Evolutionary conservation across 2,888 invertebrate species (phyloP).

Genomic region (Calliphora vomitoria): DNA sequence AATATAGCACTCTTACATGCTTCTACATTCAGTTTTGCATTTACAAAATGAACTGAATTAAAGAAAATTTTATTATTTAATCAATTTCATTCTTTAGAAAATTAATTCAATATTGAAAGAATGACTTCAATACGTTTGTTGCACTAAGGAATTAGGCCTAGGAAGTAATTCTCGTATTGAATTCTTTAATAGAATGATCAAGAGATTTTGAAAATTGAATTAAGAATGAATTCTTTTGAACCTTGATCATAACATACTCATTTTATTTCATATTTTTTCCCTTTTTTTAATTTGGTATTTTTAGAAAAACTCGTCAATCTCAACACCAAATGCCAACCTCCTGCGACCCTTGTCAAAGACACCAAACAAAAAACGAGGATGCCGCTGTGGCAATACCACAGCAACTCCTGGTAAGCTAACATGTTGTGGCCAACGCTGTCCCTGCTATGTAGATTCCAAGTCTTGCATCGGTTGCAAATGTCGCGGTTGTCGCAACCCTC

Average conservation of each 20-base stretch:
- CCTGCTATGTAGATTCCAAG: constrained; percentile 96
- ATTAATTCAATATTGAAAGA: too few species aligned
- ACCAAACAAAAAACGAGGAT: constrained; percentile 88
- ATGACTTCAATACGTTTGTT: too few species aligned
- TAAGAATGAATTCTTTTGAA: too few species aligned
- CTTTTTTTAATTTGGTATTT: constrained; percentile 32
- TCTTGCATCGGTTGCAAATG: constrained; percentile 96
- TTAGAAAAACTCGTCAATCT: constrained; percentile 73
- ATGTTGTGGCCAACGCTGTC: constrained; percentile 97
- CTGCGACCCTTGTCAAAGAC: constrained; percentile 74
- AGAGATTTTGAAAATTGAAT: too few species aligned
- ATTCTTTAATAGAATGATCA: too few species aligned
- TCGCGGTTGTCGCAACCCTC: constrained; percentile 96
- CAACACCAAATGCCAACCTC: constrained; percentile 68
- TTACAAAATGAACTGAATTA: too few species aligned
- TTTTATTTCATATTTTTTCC: neutral
- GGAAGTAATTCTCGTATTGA: too few species aligned
- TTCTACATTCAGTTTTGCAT: too few species aligned
- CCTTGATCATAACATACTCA: neutral
- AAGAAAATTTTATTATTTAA: too few species aligned
- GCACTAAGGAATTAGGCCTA: too few species aligned
- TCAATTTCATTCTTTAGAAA: too few species aligned
- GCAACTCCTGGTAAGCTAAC: constrained; percentile 95
- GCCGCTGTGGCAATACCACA: constrained; percentile 96
- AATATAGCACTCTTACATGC: too few species aligned